phyloP scores from a whole-genome alignment of 1,140 invertebrate species.

The Drosophila insularis region DNA sequence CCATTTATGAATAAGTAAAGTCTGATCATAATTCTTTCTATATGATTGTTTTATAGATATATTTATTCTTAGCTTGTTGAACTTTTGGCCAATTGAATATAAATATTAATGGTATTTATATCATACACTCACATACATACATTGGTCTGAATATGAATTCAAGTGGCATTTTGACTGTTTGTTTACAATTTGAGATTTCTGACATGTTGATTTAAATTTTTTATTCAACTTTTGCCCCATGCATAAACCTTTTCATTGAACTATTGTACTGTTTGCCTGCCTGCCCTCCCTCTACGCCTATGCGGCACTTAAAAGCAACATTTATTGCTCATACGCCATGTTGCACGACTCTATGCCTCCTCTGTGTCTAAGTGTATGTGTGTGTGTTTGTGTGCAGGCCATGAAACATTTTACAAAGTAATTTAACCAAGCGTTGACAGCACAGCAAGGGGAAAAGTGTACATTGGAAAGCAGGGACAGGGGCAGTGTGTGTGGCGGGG shows the following conservation, averaged over 20 bases:
- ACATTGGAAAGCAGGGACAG: not conserved
- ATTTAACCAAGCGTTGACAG: slow-evolving; percentile 68
- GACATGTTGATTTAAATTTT: slow-evolving; percentile 4
- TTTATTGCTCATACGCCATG: slow-evolving; percentile 60
- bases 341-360: slow-evolving; percentile 29
- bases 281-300: too few relatives aligned
- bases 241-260: slow-evolving; percentile 5
- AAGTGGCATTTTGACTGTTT: slow-evolving; percentile 1
- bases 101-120: not conserved
- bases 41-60: too few relatives aligned
- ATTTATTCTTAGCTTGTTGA: too few relatives aligned
- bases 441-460: not conserved
- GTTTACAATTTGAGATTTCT: not conserved
- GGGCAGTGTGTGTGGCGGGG: not conserved
- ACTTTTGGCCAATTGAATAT: not conserved
- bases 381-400: slow-evolving; percentile 24
- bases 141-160: not conserved
- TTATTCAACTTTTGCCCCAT: not conserved
- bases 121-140: not conserved
- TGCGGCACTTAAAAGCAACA: slow-evolving; percentile 25
- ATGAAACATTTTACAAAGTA: slow-evolving; percentile 72
- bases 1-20: too few relatives aligned
- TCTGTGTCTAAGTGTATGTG: not conserved
- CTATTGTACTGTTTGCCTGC: not conserved
- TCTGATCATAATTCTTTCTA: too few relatives aligned